Base-by-base conservation (phyloP, 2,888 invertebrate species). In the Selenia dentaria region DNA sequence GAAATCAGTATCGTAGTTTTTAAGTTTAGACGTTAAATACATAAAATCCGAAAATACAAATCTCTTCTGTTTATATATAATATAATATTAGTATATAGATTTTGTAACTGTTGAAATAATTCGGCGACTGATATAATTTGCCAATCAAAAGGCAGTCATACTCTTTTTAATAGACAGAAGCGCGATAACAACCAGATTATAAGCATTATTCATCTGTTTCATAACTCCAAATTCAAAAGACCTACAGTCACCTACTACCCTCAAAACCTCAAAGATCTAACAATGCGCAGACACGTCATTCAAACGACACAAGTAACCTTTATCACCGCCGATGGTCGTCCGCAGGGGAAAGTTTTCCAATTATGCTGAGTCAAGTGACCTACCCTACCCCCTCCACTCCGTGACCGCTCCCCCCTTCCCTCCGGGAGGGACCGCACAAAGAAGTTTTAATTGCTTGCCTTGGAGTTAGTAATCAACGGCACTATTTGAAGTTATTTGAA, bases 401-500 rank as follows among this genome's bases (percentile, higher is more conserved):
- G 2, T 25, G 12, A 12, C 48, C 62, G 60, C 53, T 48, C 48
- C 58, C 57, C 56, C 51, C 58, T 44, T 55, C 55, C 51, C 57
- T 6, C 40, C 43, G 62, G 66, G 73, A 67, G 73, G 74, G 66
- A 68, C 73, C 77, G 62, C 79, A 83, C 84, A 86, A 89, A 87
- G 87, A 88, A 89, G 79, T 89, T 89, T 89, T 88, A 89, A 89
- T 89, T 89, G 86, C 87, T 74, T 72, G 77, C 82, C 78, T 86
- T 81, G 82, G 71, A 70, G 74, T 72, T 75, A 72, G 77, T 76
- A 78, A 81, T 80, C 79, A 78, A 79, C 68, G 72, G 63, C 79
- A 85, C 85, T 85, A 86, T 84, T 85, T 76, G 82, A 75, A 76
- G 51, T 54, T 51, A 52, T 70, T 71, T 64, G 64, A 60, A 66